A percentile compares a stretch with the other conserved stretches of the same genome.
Evolutionary conservation across 2,797 vertebrate species (phyloP).

Genomic region (Enoplosus armatus): DNA sequence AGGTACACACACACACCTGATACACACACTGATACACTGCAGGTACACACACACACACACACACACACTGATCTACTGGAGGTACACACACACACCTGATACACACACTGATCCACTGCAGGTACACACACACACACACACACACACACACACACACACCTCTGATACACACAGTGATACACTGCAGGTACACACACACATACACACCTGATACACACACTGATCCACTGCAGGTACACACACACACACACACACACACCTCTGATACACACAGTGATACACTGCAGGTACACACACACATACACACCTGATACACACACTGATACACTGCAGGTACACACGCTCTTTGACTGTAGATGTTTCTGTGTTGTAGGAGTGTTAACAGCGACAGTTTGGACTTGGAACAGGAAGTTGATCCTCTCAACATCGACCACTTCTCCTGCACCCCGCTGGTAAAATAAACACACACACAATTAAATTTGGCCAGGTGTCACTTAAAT

Average conservation of each 20-base stretch:
- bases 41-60: too few relatives aligned
- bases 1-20: conserved; percentile 74
- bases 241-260: too few relatives aligned
- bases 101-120: too few relatives aligned
- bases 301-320: conserved; percentile 11
- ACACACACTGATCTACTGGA: too few relatives aligned
- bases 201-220: conserved; percentile 88
- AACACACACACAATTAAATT: neutral
- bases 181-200: too few relatives aligned
- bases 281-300: too few relatives aligned
- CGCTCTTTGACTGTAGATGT: neutral
- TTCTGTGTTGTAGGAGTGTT: conserved; percentile 77
- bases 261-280: too few relatives aligned
- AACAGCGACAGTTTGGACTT: conserved; percentile 88
- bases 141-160: conserved; percentile 31
- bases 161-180: conserved; percentile 28
- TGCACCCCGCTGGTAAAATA: conserved; percentile 90
- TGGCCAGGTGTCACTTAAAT: neutral
- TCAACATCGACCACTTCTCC: conserved; percentile 95
- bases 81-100: too few relatives aligned
- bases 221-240: too few relatives aligned
- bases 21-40: too few relatives aligned
- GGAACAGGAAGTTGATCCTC: conserved; percentile 92
- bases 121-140: conserved; percentile 50
- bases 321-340: too few relatives aligned